Conservation (phyloP, 2,113 vertebrate genomes). For the Phycodurus eques region DNA sequence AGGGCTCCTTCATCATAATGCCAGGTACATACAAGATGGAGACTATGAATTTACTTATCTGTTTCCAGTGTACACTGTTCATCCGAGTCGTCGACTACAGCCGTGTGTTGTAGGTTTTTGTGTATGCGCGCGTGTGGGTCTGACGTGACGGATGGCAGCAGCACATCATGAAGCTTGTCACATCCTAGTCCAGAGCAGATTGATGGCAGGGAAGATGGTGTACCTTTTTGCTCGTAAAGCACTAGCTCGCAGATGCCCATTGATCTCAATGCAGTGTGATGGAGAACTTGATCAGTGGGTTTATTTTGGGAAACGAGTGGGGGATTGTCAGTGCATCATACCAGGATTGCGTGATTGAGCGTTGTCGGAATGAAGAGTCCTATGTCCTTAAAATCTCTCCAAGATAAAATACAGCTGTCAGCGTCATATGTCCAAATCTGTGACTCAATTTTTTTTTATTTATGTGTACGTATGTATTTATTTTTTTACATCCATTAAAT, state of each 20-base stretch:
- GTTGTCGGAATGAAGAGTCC: conserved; percentile 41
- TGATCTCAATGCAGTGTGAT: conserved; percentile 63
- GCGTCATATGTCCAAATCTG: neutral
- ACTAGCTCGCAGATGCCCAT: conserved; percentile 54
- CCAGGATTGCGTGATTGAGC: conserved; percentile 37
- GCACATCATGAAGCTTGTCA: conserved; percentile 49
- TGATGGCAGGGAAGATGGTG: conserved; percentile 54
- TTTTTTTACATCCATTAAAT: neutral
- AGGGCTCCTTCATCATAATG: conserved; percentile 97
- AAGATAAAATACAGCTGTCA: conserved; percentile 30
- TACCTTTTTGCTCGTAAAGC: conserved; percentile 63
- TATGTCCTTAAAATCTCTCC: conserved; percentile 30
- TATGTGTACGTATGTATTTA: no score
- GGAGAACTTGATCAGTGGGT: conserved; percentile 63
- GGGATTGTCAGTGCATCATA: conserved; percentile 48
- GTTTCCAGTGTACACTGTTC: conserved; percentile 11
- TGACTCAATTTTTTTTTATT: neutral
- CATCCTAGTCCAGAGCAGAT: conserved; percentile 57
- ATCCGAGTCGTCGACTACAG: neutral
- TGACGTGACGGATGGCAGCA: conserved; percentile 50
- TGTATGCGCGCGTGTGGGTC: conserved; percentile 10
- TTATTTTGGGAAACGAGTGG: conserved; percentile 61
- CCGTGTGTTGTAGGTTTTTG: neutral
- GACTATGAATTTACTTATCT: conserved; percentile 12
- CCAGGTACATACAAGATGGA: conserved; percentile 78